Evolutionary conservation across 2,888 invertebrate genomes (phyloP).

Genomic region (Xylota segnis): DNA sequence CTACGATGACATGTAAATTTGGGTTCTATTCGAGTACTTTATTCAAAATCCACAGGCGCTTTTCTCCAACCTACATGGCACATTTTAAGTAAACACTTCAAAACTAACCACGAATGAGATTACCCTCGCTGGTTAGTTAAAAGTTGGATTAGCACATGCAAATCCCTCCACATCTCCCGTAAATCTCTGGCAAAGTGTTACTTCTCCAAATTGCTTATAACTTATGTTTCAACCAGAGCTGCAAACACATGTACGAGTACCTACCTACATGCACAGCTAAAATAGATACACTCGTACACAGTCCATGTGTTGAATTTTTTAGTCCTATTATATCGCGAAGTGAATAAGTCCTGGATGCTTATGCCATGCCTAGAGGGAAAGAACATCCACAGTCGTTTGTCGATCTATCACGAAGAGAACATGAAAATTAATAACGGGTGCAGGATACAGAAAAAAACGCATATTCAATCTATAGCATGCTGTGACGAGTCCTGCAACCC

Average conservation of each 20-base stretch:
- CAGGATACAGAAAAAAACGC: conserved; percentile 6
- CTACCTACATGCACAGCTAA: neutral
- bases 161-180: conserved; percentile 20
- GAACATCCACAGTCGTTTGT: neutral
- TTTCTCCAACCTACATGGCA: too few relatives aligned
- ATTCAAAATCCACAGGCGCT: too few relatives aligned
- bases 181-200: conserved; percentile 58
- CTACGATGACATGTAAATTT: too few relatives aligned
- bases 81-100: neutral
- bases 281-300: conserved; percentile 19
- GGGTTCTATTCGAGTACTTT: too few relatives aligned
- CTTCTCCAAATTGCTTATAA: conserved; percentile 47
- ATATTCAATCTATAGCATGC: conserved; percentile 13
- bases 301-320: conserved; percentile 20
- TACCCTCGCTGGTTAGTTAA: neutral
- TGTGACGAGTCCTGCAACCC: neutral
- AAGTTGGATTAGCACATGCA: conserved; percentile 51
- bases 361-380: conserved; percentile 11
- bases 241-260: neutral
- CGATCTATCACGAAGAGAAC: neutral
- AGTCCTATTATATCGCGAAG: conserved; percentile 31
- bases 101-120: neutral
- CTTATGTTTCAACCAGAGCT: conserved; percentile 29
- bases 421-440: conserved; percentile 46
- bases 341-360: conserved; percentile 38